These are phyloP conservation scores for Copidosoma floridanum DNA, from an alignment of 1,140 invertebrate genomes.

Conservation along the genomic window DNA sequence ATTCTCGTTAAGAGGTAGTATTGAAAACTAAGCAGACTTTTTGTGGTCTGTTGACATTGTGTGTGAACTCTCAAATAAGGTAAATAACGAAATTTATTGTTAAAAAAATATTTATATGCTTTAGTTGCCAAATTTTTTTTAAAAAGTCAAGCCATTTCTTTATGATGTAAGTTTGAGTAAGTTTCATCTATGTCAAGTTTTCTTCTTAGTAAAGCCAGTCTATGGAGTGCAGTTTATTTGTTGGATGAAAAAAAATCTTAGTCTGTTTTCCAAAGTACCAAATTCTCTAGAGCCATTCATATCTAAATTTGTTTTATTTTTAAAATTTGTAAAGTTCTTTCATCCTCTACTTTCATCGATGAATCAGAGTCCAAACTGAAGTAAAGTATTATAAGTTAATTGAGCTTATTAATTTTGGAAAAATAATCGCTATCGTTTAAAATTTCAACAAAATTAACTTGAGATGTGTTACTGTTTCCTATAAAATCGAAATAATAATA, in stretches of 20 bases:
- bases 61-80: constrained; percentile 39
- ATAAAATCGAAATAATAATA: too few species aligned
- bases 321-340: constrained; percentile 12
- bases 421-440: too few species aligned
- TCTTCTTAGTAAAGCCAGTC: neutral
- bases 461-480: too few species aligned
- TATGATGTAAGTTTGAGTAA: too few species aligned
- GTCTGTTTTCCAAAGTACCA: constrained; percentile 13
- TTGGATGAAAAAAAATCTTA: neutral
- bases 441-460: too few species aligned
- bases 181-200: constrained; percentile 20
- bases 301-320: constrained; percentile 1
- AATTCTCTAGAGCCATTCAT: constrained; percentile 25
- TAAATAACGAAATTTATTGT: constrained; percentile 25
- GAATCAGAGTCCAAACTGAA: constrained; percentile 6
- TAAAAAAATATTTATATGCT: neutral
- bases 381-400: constrained; percentile 3
- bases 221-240: neutral
- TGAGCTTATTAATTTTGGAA: neutral
- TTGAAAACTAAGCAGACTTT: constrained; percentile 34
- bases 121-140: constrained; percentile 19
- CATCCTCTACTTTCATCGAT: neutral
- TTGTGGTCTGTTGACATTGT: constrained; percentile 6
- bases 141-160: too few species aligned
- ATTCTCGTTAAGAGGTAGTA: constrained; percentile 24